Base-by-base conservation (phyloP, 1,140 invertebrate genomes). In the Procambarus clarkii region DNA sequence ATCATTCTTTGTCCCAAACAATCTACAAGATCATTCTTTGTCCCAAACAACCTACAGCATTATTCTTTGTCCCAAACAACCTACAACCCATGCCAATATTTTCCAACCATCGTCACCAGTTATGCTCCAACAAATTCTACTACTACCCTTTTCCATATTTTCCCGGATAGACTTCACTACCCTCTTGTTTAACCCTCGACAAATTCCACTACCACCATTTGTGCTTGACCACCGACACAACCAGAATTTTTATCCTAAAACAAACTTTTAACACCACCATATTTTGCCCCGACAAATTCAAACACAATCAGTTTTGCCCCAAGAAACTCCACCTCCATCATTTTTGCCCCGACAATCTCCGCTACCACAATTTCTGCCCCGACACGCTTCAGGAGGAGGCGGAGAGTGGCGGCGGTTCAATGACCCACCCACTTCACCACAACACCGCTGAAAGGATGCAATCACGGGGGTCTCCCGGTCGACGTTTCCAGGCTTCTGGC, bases 401-500 rank as follows among this genome's bases (percentile, higher is more conserved):
- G n/a, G 15, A 34, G 69, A 74, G 69, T 34, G 69, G n/a, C 69
- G n/a, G 69, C 11, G 69, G 69, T 34, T 74, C 69, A 74, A 74
- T 74, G 69, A 74, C 69, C 69, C n/a, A 8, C 9, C 81, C 81
- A 83, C 81, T 83, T 64, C 50, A 83, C 46, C 81, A 64, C 69
- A 60, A 69, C 54, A 60, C 54, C 44, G 15, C n/a, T 83, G 81
- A 83, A 83, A 83, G 81, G 81, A 64, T 64, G 81, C 81, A 83
- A 83, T 83, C 81, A 83, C 21, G 81, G 34, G 60, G 81, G 46
- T 81, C 79, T 81, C 79, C 58, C 50, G 48, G 79, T 15, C 48
- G 81, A 64, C 81, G 81, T 83, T 83, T 83, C 81, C 81, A 83
- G 81, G 81, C 81, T 83, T 83, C 81, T 64, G 69, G 58, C 81